These are phyloP conservation scores for Xanthorhoe designata DNA, from an alignment of 2,888 invertebrate genomes.

Conservation along the genomic window DNA sequence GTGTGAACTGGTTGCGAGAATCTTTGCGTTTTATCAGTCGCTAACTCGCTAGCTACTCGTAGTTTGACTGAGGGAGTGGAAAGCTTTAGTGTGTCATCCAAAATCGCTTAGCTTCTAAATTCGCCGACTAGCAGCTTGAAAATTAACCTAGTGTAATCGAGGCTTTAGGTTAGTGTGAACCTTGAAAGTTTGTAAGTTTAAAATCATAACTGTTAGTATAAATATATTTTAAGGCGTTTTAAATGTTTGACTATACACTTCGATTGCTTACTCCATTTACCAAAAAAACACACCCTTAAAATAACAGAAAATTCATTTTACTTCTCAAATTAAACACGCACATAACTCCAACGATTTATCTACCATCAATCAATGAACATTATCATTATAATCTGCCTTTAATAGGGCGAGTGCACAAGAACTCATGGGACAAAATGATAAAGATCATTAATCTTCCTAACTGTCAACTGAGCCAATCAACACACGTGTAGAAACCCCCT, in stretches of 20 bases:
- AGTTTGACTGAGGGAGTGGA: too few relatives aligned
- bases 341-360: slow-evolving; percentile 39
- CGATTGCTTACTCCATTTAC: neutral
- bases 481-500: slow-evolving; percentile 68
- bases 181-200: neutral
- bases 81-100: too few relatives aligned
- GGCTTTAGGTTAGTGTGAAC: neutral
- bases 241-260: neutral
- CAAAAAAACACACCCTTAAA: neutral
- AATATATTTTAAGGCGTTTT: too few relatives aligned
- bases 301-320: neutral
- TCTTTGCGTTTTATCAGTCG: too few relatives aligned
- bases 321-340: neutral
- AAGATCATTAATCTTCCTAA: slow-evolving; percentile 81
- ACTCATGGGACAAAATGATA: slow-evolving; percentile 71
- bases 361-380: slow-evolving; percentile 71
- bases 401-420: slow-evolving; percentile 74
- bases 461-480: slow-evolving; percentile 81
- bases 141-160: too few relatives aligned
- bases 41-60: too few relatives aligned
- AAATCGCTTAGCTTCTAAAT: too few relatives aligned
- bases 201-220: too few relatives aligned
- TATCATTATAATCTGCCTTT: slow-evolving; percentile 78
- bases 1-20: too few relatives aligned
- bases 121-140: too few relatives aligned